Evolutionary conservation across 1,140 invertebrate genomes (phyloP), one percentile per base, ranked within the genome.

Genomic region (Andricus grossulariae): DNA sequence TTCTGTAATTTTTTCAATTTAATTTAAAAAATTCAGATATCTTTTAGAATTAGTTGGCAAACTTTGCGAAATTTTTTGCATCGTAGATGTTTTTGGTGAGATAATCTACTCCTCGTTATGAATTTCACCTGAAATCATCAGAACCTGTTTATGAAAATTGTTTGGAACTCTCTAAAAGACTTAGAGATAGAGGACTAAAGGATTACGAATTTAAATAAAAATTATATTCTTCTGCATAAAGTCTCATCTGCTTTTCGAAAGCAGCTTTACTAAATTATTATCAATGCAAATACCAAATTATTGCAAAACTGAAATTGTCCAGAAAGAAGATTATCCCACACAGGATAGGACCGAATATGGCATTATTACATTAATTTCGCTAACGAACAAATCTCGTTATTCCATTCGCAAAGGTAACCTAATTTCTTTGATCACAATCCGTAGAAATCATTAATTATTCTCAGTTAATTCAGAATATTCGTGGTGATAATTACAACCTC

Each of bases 121-220:
- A 32, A 3, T 32, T 32, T 32, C 4, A 32, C 25, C 2, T 32
- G 0, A 32, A 32, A 32, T 32, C 4, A 32, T 32, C 25, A 32
- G 2, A 32, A 32, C 25, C 5, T 32, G 2, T 3, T 32, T 32
- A 5, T 5, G 25, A 32, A 32, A 32, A 25, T 25, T 32, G 25
- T 2, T 32, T 32, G 25, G 25, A 32, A 2, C 25, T 45, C 39
- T 12, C 1, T 32, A 39, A 66, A 66, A 66, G 21, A 39, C 13
- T 54, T 32, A 1, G n/a, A 66, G 25, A 39, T 66, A 54, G 15
- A 66, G 57, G 57, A 66, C 39, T 8, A 66, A 66, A 66, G 57
- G 25, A 66, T 66, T 66, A 21, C 39, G 25, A 66, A 32, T 66
- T 66, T 32, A 66, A 66, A 66, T 57, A 66, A 66, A 66, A 66